Evolutionary conservation across 2,888 invertebrate genomes (phyloP), one percentile per base, ranked within the genome.

Genomic region (Melieria omissa): DNA sequence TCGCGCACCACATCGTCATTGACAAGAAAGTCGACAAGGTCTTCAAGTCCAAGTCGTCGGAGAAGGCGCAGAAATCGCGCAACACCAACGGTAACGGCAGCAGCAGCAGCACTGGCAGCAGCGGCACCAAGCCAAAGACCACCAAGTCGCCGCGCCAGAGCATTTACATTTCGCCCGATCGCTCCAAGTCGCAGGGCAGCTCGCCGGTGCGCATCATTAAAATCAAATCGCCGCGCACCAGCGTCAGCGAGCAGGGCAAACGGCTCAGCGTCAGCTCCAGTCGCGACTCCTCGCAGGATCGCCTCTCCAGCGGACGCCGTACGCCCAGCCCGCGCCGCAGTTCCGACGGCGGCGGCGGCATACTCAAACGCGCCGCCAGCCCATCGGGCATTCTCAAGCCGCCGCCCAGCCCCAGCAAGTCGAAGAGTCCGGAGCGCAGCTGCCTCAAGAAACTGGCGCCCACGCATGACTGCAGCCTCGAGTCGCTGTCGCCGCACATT

Each of bases 161-260:
- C 63, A 89, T 90, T 45, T 90, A 90, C 77, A 89, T 90, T 72
- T 91, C 91, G 0, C 86, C 87, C 0, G 87, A 87, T 77, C 86
- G 86, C 29, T 83, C 84, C 70, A 86, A 86, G 68, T 87, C 87
- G 10, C 86, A 85, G 75, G 86, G 86, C 10, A 85, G 83, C 68
- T 86, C 86, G 0, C 87, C 87, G 1, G 86, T 87, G 58, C 83
- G 86, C 70, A 87, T 87, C 61, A 85, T 87, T n/a, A 87, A 87
- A 79, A 86, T 87, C 1, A 87, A 85, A 73, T 87, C 87, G 12
- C 91, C 91, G 0, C 88, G 90, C 72, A 88, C 88, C 70, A 91
- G 90, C 76, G 88, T 90, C 72, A 85, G 85, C 57, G 91, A 90
- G 71, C 85, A 86, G 68, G 82, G 83, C 6, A 86, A 86, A 52